Evolutionary conservation across 1,140 invertebrate species (phyloP), one percentile per base, ranked within the genome.

Genomic region (Aphidius ervi): DNA sequence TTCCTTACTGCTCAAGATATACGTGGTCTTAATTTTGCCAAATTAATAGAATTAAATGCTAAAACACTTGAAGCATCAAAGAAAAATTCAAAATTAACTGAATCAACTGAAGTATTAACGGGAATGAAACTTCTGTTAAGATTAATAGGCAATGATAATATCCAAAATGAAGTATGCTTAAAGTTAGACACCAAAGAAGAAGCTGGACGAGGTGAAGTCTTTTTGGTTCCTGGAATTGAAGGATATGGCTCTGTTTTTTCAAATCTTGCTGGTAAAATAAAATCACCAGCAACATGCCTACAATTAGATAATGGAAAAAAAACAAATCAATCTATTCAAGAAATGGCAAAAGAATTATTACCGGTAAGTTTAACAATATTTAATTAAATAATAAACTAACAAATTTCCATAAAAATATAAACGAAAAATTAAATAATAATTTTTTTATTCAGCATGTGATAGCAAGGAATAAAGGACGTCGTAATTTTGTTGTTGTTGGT

Each of bases 1-100:
- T 83, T 84, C 49, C 70, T 92, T 5, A 84, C 86, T 0, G 83
- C 87, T 56, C 84, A 87, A 63, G 89, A 92, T 64, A 87, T 93
- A 53, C 77, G 89, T 57, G 70, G 74, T 20, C 68, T 88, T 74
- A 77, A 79, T 7, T 79, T 86, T 23, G 70, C 74, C 3, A 84
- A 85, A 63, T 72, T 92, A 0, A 72, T 81, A 48, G 78, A 82
- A 47, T 76, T 82, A 63, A 66, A 70, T 3, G 48, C 56, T 0
- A 70, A 74, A 43, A 59, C 73, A 40, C 39, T 63, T 5, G 65
- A 68, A 52, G 45, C 62, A 16, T 62, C 72, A 48, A 70, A 69
- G 49, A 9, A 7, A 5, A 50, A 31, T 31, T 3, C 23, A 31
- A 31, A 31, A 1, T 31, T 31, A 0, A 31, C 1, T 31, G 23